phyloP scores from a whole-genome alignment of 2,888 invertebrate species.

The Napeogenes inachia region DNA sequence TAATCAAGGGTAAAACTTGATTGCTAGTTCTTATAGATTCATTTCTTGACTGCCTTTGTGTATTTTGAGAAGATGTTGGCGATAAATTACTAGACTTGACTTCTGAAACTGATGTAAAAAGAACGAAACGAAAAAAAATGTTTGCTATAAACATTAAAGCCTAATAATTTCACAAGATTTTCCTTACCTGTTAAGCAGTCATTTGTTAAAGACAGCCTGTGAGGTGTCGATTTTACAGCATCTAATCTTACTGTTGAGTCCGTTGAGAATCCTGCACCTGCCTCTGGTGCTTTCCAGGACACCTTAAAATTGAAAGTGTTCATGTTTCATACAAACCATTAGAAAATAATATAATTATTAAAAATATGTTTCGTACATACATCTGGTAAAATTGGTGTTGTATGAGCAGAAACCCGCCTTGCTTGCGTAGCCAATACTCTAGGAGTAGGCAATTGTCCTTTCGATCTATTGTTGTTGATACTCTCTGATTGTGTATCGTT shows the following conservation, averaged over 20 bases:
- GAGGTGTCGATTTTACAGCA: conserved; percentile 55
- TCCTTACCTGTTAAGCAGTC: conserved; percentile 71
- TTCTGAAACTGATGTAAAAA: conserved; percentile 64
- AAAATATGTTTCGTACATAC: conserved; percentile 40
- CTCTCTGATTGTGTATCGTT: conserved; percentile 86
- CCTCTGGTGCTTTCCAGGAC: conserved; percentile 71
- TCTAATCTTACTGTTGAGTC: conserved; percentile 64
- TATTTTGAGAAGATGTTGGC: conserved; percentile 43
- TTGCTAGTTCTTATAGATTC: conserved; percentile 49
- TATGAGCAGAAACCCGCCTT: conserved; percentile 64
- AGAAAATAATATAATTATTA: too few species aligned
- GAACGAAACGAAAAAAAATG: conserved; percentile 23
- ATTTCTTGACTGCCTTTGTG: conserved; percentile 31
- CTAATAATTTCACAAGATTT: conserved; percentile 10
- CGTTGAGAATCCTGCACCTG: conserved; percentile 60
- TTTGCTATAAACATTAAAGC: conserved; percentile 7
- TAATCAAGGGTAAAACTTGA: conserved; percentile 62
- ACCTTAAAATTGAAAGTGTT: conserved; percentile 42
- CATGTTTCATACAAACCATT: not conserved
- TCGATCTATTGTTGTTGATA: conserved; percentile 79
- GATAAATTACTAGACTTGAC: conserved; percentile 65
- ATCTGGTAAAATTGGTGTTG: conserved; percentile 61
- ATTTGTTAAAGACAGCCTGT: conserved; percentile 72
- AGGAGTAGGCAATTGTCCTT: conserved; percentile 53
- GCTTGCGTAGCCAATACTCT: conserved; percentile 55